Evolutionary conservation across 2,888 invertebrate species (phyloP).

Genomic region (Halictus ligatus): DNA sequence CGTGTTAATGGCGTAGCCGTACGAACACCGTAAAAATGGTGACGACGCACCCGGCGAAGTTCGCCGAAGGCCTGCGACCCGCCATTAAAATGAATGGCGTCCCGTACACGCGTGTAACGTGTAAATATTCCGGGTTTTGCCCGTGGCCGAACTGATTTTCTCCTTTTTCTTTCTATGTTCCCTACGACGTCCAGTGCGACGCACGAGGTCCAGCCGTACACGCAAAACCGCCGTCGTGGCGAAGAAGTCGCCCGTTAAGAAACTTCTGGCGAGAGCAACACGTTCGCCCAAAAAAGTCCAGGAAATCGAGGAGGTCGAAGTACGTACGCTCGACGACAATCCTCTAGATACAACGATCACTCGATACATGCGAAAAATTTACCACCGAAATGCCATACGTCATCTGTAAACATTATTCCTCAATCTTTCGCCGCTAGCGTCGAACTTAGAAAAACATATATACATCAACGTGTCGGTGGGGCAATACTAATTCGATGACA

Average conservation of each 20-base stretch:
- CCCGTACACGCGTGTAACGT: slow-evolving; percentile 52
- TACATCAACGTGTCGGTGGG: background rate
- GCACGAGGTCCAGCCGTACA: slow-evolving; percentile 87
- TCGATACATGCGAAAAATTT: background rate
- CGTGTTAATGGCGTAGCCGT: background rate
- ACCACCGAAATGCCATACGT: background rate
- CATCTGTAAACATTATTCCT: background rate
- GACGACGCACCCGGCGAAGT: slow-evolving; percentile 33
- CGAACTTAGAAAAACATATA: background rate
- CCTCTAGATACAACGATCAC: slow-evolving; percentile 1
- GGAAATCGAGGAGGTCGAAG: slow-evolving; percentile 77
- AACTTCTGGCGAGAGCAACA: slow-evolving; percentile 76
- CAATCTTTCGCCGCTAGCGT: background rate
- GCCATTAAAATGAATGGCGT: slow-evolving; percentile 79
- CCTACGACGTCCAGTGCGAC: slow-evolving; percentile 83
- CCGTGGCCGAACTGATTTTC: background rate
- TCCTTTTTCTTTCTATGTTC: background rate
- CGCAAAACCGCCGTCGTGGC: slow-evolving; percentile 76
- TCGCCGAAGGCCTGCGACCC: slow-evolving; percentile 59
- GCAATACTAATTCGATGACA: background rate
- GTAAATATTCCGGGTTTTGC: slow-evolving; percentile 56
- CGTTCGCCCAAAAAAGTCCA: slow-evolving; percentile 74
- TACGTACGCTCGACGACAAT: slow-evolving; percentile 53
- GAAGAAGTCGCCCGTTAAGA: slow-evolving; percentile 80
- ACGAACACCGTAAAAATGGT: slow-evolving; percentile 9